These are phyloP conservation scores for Aphelocoma coerulescens DNA, from an alignment of 2,113 vertebrate genomes.

Conservation along the genomic window DNA sequence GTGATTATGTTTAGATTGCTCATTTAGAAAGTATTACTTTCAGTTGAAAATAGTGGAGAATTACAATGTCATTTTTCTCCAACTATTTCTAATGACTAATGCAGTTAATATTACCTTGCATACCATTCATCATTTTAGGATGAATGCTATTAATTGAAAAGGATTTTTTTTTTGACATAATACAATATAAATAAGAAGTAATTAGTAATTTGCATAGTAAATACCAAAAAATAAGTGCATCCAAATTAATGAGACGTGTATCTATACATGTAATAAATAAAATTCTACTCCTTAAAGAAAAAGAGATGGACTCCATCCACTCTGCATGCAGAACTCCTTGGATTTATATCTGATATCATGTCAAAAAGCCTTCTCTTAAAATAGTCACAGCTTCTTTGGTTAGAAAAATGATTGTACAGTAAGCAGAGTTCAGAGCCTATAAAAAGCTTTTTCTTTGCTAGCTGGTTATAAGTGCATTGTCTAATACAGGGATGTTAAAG, in stretches of 20 bases:
- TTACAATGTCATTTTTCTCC: background rate
- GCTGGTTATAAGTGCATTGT: background rate
- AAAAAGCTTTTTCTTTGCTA: background rate
- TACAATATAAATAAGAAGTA: background rate
- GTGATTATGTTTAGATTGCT: slow-evolving; percentile 33
- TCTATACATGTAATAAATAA: background rate
- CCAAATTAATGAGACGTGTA: background rate
- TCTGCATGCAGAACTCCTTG: background rate
- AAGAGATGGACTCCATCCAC: background rate
- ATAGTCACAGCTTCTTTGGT: background rate
- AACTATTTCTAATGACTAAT: slow-evolving; percentile 26
- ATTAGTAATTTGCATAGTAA: background rate
- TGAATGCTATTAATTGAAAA: background rate
- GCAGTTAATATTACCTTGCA: background rate
- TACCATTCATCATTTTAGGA: background rate
- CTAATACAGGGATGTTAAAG: background rate
- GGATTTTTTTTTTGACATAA: background rate
- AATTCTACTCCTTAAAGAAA: background rate
- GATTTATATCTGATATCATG: background rate
- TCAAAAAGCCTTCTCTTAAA: background rate
- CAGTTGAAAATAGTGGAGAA: background rate
- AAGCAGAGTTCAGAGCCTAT: background rate
- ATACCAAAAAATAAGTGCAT: background rate
- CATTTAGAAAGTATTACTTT: slow-evolving; percentile 11
- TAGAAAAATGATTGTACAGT: background rate